phyloP scores from a whole-genome alignment of 2,888 invertebrate genomes.

The Rhingia campestris region DNA sequence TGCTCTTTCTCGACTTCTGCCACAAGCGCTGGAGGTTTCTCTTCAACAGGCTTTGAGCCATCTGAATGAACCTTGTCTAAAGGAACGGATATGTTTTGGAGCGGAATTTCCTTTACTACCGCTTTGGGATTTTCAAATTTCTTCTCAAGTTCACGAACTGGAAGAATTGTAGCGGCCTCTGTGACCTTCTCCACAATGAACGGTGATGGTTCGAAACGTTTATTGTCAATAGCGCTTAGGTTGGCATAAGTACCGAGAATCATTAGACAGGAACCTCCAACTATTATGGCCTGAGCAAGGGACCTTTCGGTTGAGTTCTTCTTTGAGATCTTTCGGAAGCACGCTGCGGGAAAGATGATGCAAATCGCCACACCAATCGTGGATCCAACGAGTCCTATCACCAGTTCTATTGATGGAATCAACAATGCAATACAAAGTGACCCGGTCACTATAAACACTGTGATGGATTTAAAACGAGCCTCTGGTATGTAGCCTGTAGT shows the following conservation, averaged over 20 bases:
- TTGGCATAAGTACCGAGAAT: constrained; percentile 96
- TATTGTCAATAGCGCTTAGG: constrained; percentile 88
- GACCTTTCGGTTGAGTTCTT: constrained; percentile 93
- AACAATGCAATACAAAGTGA: constrained; percentile 92
- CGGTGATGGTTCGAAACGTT: constrained; percentile 81
- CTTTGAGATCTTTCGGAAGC: constrained; percentile 92
- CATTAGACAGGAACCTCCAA: constrained; percentile 93
- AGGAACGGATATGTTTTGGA: constrained; percentile 37
- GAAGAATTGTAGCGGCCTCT: constrained; percentile 6
- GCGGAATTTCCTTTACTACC: constrained; percentile 26
- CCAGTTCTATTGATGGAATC: constrained; percentile 96
- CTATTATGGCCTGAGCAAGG: constrained; percentile 91
- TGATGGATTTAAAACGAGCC: constrained; percentile 91
- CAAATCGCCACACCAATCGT: constrained; percentile 97
- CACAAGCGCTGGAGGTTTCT: constrained; percentile 32
- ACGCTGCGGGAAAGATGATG: constrained; percentile 94
- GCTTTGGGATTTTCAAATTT: constrained; percentile 33
- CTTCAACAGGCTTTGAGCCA: constrained; percentile 17
- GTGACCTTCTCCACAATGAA: constrained; percentile 16
- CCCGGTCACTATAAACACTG: constrained; percentile 89
- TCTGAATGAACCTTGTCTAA: constrained; percentile 46
- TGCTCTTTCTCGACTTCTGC: constrained; percentile 40
- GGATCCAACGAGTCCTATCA: constrained; percentile 96
- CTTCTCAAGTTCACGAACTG: constrained; percentile 14
- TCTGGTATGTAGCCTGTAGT: constrained; percentile 91